These are phyloP conservation scores for Steromphala cineraria DNA, from an alignment of 2,888 invertebrate genomes.

Conservation along the genomic window DNA sequence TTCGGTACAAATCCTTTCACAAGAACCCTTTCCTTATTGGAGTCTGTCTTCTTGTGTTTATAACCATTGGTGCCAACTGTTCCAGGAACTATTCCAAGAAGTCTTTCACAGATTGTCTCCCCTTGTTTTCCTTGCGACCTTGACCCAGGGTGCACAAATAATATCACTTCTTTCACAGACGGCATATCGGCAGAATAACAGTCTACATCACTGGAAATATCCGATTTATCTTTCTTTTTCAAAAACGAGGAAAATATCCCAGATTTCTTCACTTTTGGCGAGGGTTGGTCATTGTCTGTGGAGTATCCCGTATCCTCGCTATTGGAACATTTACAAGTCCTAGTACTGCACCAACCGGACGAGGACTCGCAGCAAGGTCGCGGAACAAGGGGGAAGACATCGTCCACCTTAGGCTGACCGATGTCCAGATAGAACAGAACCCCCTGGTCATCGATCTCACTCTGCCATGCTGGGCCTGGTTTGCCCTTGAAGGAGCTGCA, in stretches of 20 bases:
- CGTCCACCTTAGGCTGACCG: constrained; percentile 22
- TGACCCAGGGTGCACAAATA: neutral
- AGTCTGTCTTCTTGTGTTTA: neutral
- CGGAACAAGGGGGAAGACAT: constrained; percentile 9
- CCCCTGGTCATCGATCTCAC: constrained; percentile 50
- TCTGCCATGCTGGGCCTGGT: constrained; percentile 37
- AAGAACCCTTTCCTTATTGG: constrained; percentile 4
- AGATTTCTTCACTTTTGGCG: constrained; percentile 12
- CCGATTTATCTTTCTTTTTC: constrained; percentile 1
- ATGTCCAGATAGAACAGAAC: constrained; percentile 57
- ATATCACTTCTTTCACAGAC: neutral
- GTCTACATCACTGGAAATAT: neutral
- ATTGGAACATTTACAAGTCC: constrained; percentile 22
- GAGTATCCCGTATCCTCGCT: constrained; percentile 54
- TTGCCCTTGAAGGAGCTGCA: constrained; percentile 17
- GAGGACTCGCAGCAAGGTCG: neutral
- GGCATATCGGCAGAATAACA: constrained; percentile 7
- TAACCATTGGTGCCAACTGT: neutral
- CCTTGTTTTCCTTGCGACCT: neutral
- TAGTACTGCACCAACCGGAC: neutral
- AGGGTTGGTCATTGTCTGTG: constrained; percentile 44
- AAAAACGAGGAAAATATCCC: constrained; percentile 1
- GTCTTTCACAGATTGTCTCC: constrained; percentile 30
- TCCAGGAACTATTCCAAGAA: constrained; percentile 44
- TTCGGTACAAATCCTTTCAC: constrained; percentile 43